Evolutionary conservation across 2,888 invertebrate species (phyloP).

Genomic region (Penaeus monodon): DNA sequence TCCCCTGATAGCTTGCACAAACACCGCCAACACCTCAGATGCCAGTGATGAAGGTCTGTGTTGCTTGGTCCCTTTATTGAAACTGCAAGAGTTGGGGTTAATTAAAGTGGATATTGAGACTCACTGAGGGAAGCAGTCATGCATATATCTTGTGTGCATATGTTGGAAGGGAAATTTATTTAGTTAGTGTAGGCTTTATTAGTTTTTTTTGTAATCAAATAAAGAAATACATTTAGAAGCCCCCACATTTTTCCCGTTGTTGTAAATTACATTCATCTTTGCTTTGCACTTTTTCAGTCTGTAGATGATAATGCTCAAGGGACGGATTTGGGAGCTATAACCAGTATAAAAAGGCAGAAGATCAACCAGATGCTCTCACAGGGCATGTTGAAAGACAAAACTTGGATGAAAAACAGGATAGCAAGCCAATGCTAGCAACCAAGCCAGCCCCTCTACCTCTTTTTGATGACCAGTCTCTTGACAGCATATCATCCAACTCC

Average conservation of each 20-base stretch:
- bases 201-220: no score
- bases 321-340: conserved; percentile 47
- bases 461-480: conserved; percentile 62
- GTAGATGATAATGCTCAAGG: conserved; percentile 49
- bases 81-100: no score
- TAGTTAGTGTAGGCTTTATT: no score
- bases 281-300: conserved; percentile 19
- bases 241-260: no score
- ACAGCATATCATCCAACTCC: conserved; percentile 64
- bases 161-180: no score
- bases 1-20: conserved; percentile 50
- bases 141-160: no score
- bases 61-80: no score
- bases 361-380: conserved; percentile 17
- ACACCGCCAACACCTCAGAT: conserved; percentile 8
- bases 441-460: conserved; percentile 49
- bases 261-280: neutral
- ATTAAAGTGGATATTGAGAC: no score
- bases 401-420: conserved; percentile 32
- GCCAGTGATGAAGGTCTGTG: no score
- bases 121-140: no score
- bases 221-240: no score
- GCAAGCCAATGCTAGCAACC: conserved; percentile 9
- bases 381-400: conserved; percentile 39
- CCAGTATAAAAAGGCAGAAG: conserved; percentile 3